phyloP scores from a whole-genome alignment of 2,113 vertebrate species.

The Calonectris borealis region DNA sequence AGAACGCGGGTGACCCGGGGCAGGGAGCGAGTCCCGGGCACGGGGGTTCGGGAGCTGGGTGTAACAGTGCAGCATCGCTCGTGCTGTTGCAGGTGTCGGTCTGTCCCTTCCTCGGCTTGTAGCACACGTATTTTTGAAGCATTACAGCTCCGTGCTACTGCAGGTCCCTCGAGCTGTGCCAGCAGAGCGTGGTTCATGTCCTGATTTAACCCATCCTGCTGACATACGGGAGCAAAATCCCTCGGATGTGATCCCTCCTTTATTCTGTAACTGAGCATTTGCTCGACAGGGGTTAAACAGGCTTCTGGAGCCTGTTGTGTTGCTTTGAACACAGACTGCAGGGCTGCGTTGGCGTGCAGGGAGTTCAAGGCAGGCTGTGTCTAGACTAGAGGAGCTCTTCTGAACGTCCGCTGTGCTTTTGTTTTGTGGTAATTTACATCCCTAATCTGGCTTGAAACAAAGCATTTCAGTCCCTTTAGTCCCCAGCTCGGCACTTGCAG shows the following conservation, averaged over 20 bases:
- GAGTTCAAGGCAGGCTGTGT: not conserved
- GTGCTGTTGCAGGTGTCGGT: fast-evolving
- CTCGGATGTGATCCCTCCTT: not conserved
- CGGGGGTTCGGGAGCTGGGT: fast-evolving
- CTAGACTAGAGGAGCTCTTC: not conserved
- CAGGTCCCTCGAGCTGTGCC: not conserved
- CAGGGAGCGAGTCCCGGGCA: not conserved
- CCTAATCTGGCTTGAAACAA: not conserved
- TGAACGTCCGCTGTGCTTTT: not conserved
- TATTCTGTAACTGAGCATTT: not conserved
- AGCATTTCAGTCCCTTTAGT: not conserved
- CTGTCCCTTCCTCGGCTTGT: not conserved
- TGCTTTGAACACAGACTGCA: not conserved
- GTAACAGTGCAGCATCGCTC: not conserved
- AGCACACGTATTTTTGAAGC: fast-evolving
- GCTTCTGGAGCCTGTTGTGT: not conserved
- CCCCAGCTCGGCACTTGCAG: not conserved
- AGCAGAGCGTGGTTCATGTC: not conserved
- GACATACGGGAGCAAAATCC: not conserved
- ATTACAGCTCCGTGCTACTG: not conserved
- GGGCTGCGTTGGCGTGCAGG: not conserved
- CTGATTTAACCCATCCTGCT: not conserved
- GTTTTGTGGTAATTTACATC: not conserved
- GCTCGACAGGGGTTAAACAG: not conserved
- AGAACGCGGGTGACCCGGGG: fast-evolving